Evolutionary conservation across 2,797 vertebrate species (phyloP).

Genomic region (Sebastes trivittatus): DNA sequence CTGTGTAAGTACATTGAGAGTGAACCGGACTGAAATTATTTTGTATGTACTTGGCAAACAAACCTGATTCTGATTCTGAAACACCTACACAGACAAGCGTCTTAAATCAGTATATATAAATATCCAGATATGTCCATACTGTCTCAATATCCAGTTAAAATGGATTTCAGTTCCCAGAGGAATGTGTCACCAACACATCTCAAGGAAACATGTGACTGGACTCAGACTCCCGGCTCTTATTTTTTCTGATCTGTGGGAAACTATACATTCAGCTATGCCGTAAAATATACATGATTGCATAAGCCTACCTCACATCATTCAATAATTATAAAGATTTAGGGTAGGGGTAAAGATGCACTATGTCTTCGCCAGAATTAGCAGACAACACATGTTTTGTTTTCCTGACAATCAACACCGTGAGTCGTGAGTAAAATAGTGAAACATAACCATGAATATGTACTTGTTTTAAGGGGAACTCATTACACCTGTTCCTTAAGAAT

Average conservation of each 20-base stretch:
- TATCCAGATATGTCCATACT: neutral
- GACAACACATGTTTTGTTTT: neutral
- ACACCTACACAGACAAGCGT: neutral
- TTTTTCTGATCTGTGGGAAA: neutral
- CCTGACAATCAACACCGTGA: neutral
- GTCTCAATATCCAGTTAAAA: neutral
- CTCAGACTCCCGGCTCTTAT: neutral
- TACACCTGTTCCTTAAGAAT: constrained; percentile 1
- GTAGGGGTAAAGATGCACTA: neutral
- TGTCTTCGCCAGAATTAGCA: neutral
- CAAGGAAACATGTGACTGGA: neutral
- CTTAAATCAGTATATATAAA: neutral
- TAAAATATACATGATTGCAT: neutral
- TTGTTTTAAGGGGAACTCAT: constrained; percentile 4
- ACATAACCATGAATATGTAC: neutral
- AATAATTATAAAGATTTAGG: neutral
- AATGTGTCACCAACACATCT: neutral
- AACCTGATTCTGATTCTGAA: too few relatives aligned
- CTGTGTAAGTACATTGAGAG: too few relatives aligned
- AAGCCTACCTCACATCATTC: neutral
- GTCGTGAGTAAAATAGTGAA: neutral
- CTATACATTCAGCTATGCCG: neutral
- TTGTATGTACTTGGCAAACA: too few relatives aligned
- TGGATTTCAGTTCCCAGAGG: neutral
- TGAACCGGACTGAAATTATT: too few relatives aligned